Percentiles rank a stretch among this genome's conserved stretches.
phyloP scores from a whole-genome alignment of 1,140 invertebrate genomes.

The Orius insidiosus region DNA sequence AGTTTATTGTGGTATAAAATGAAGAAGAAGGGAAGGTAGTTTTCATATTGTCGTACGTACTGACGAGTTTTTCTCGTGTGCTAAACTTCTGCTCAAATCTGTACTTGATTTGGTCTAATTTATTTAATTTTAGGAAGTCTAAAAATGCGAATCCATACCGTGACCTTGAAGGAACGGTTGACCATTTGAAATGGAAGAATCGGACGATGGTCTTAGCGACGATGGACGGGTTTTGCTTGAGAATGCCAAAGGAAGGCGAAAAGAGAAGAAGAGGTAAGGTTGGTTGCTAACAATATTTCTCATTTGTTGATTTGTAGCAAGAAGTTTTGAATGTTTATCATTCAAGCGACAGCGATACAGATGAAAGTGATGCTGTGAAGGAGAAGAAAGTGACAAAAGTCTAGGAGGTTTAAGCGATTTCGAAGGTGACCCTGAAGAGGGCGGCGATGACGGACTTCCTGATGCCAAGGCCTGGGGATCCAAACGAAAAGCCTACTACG shows the following conservation, averaged over 20 bases:
- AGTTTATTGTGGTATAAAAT: too few species aligned
- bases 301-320: constrained; percentile 24
- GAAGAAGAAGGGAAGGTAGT: too few species aligned
- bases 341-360: constrained; percentile 23
- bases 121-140: too few species aligned
- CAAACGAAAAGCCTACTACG: constrained; percentile 59
- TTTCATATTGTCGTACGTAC: too few species aligned
- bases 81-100: too few species aligned
- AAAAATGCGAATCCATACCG: neutral
- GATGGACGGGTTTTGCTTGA: constrained; percentile 41
- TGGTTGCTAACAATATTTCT: neutral
- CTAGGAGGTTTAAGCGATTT: constrained; percentile 14
- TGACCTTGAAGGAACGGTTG: neutral
- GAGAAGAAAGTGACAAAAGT: constrained; percentile 26
- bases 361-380: constrained; percentile 34
- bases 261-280: constrained; percentile 35
- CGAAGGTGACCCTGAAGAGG: constrained; percentile 54
- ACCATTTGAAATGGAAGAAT: constrained; percentile 39
- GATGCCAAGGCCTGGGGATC: constrained; percentile 72
- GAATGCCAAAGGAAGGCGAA: constrained; percentile 31
- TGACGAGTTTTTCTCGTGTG: too few species aligned
- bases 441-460: constrained; percentile 46
- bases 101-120: too few species aligned
- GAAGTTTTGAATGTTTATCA: constrained; percentile 38
- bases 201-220: constrained; percentile 49